These are phyloP conservation scores for Antitype chi DNA, from an alignment of 2,888 invertebrate species.

Conservation along the genomic window DNA sequence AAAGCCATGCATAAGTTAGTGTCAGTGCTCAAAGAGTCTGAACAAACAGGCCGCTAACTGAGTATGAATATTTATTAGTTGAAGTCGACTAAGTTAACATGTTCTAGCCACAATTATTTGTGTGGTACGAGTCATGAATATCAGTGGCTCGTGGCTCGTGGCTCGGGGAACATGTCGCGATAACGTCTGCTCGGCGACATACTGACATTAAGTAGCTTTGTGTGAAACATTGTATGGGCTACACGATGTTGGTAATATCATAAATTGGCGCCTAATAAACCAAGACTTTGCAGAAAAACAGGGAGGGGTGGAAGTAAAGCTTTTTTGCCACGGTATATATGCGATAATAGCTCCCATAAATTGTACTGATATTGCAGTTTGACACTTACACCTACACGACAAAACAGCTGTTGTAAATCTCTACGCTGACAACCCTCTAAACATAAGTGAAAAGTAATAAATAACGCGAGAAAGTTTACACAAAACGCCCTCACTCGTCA, in stretches of 20 bases:
- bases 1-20: conserved; percentile 44
- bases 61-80: conserved; percentile 54
- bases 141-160: conserved; percentile 9
- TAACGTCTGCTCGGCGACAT: conserved; percentile 34
- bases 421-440: background rate
- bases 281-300: background rate
- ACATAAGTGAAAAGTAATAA: conserved; percentile 39
- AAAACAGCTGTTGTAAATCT: conserved; percentile 4
- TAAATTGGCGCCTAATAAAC: conserved; percentile 29
- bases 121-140: conserved; percentile 27
- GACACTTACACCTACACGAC: background rate
- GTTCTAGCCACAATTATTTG: conserved; percentile 41
- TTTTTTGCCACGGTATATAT: background rate
- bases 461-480: conserved; percentile 28
- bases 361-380: conserved; percentile 1
- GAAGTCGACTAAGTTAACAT: conserved; percentile 39
- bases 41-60: conserved; percentile 28
- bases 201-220: conserved; percentile 24
- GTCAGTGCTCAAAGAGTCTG: conserved; percentile 30
- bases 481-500: conserved; percentile 15
- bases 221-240: conserved; percentile 6
- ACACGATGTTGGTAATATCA: conserved; percentile 39
- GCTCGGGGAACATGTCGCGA: background rate
- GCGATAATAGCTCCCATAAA: background rate
- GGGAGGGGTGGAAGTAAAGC: background rate